Percentiles rank a stretch among this genome's conserved stretches.
Conservation (phyloP, 2,113 vertebrate genomes). For the Neodon shergylaensis region DNA sequence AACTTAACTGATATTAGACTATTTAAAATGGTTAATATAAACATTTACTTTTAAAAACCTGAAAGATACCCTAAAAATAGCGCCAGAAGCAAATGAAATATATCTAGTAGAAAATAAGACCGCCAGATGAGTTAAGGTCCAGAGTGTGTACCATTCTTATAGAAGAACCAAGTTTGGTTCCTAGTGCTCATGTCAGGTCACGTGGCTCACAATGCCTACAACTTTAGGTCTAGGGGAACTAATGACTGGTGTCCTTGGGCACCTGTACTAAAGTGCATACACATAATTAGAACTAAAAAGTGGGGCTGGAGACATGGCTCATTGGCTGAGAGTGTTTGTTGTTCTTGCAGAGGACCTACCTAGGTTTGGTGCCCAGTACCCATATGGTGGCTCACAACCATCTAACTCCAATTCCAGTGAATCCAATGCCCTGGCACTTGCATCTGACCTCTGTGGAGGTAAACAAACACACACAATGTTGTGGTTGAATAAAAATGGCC, state of each 20-base stretch:
- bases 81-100: background rate
- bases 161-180: background rate
- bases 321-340: background rate
- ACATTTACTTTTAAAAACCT: background rate
- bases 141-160: background rate
- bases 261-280: background rate
- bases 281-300: background rate
- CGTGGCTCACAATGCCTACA: background rate
- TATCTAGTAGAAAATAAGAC: constrained; percentile 13
- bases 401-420: background rate
- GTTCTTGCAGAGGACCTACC: background rate
- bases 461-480: background rate
- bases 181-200: background rate
- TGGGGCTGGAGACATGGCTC: background rate
- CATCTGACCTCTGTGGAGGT: background rate
- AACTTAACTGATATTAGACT: constrained; percentile 7
- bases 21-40: constrained; percentile 22
- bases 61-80: background rate
- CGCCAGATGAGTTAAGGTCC: background rate
- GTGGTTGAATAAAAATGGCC: no score
- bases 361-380: background rate
- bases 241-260: no score
- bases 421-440: background rate
- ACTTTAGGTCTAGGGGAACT: background rate
- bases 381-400: background rate